These are phyloP conservation scores for Momotus momota DNA, from an alignment of 2,797 vertebrate species.

Conservation along the genomic window DNA sequence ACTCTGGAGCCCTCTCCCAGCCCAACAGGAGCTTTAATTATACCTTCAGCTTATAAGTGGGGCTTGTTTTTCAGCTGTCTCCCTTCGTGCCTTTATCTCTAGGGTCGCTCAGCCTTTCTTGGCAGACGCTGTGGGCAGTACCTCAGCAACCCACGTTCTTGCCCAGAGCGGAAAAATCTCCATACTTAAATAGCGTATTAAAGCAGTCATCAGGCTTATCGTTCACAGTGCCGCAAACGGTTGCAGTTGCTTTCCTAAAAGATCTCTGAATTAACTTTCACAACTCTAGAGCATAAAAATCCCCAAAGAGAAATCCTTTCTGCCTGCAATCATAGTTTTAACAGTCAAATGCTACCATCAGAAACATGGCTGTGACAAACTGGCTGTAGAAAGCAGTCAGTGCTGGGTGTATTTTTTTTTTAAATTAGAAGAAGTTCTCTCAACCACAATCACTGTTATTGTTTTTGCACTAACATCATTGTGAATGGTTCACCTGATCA, in stretches of 20 bases:
- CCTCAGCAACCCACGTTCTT: not conserved
- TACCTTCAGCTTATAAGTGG: not conserved
- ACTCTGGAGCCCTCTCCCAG: not conserved
- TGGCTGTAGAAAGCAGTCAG: not conserved
- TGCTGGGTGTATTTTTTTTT: fast-evolving
- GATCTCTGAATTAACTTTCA: not conserved
- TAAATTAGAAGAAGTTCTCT: not conserved
- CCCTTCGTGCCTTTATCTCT: not conserved
- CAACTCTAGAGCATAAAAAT: not conserved
- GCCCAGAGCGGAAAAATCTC: not conserved
- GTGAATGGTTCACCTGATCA: not conserved
- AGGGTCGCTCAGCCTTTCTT: not conserved
- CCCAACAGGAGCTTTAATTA: not conserved
- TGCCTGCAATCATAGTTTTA: not conserved
- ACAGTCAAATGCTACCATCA: not conserved
- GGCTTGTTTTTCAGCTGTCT: not conserved
- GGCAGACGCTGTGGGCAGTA: not conserved
- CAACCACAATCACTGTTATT: not conserved
- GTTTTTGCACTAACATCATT: not conserved
- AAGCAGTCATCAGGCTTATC: not conserved
- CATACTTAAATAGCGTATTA: not conserved
- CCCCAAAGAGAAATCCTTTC: not conserved
- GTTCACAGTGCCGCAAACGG: fast-evolving
- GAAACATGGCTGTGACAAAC: not conserved
- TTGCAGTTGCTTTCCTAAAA: not conserved